Evolutionary conservation across 2,888 invertebrate species (phyloP).

Genomic region (Cephus pulcher): DNA sequence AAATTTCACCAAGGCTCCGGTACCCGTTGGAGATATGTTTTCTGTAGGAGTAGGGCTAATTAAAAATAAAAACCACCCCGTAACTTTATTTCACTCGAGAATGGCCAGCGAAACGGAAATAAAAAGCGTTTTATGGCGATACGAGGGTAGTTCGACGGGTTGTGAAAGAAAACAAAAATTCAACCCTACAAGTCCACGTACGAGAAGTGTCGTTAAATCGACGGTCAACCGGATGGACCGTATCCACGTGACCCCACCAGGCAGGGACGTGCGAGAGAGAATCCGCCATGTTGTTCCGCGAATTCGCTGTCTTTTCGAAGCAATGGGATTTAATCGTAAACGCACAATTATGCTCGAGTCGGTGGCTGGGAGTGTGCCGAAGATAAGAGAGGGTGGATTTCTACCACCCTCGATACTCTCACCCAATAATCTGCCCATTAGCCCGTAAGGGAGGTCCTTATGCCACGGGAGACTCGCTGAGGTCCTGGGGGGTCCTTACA

Average conservation of each 20-base stretch:
- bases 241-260: not conserved
- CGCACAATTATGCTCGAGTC: not conserved
- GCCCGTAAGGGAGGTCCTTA: conserved; percentile 46
- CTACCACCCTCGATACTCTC: conserved; percentile 37
- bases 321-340: not conserved
- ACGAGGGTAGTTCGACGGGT: not conserved
- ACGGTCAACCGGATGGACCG: not conserved
- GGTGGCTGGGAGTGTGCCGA: conserved; percentile 14
- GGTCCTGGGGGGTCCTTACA: conserved; percentile 62
- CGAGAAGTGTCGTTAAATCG: conserved; percentile 4
- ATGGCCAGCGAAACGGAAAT: not conserved
- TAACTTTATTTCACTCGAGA: not conserved
- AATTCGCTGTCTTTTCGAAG: not conserved
- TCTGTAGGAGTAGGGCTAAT: not conserved
- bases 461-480: conserved; percentile 32
- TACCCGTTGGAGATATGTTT: not conserved
- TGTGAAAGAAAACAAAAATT: not conserved
- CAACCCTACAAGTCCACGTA: not conserved
- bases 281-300: too few relatives aligned
- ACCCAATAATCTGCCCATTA: conserved; percentile 61
- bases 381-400: conserved; percentile 24
- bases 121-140: not conserved
- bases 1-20: not conserved
- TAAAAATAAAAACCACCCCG: conserved; percentile 7
- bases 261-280: not conserved